These are phyloP conservation scores for Dynastes grantii DNA, from an alignment of 2,888 invertebrate genomes.

Conservation along the genomic window DNA sequence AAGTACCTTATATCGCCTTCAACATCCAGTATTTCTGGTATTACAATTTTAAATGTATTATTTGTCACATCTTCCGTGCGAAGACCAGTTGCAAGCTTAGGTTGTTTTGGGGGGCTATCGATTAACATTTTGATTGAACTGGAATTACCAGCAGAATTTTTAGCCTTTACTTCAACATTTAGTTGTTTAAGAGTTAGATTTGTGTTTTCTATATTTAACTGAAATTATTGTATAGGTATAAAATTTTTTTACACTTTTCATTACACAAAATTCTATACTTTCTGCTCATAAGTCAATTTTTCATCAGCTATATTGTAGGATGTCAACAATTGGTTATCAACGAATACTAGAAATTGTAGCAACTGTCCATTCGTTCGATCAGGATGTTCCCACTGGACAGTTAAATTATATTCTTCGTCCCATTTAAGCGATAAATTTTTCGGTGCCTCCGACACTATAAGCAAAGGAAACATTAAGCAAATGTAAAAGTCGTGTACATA, in stretches of 20 bases:
- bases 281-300: neutral
- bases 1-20: slow-evolving; percentile 27
- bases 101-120: slow-evolving; percentile 7
- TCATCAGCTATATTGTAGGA: neutral
- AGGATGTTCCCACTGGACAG: slow-evolving; percentile 29
- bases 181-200: neutral
- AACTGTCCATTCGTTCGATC: slow-evolving; percentile 21
- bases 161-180: slow-evolving; percentile 4
- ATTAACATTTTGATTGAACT: neutral
- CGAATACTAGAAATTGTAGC: neutral
- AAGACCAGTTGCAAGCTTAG: neutral
- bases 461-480: neutral
- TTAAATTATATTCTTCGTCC: slow-evolving; percentile 26
- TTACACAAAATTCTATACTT: neutral
- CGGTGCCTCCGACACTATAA: slow-evolving; percentile 3
- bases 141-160: slow-evolving; percentile 21
- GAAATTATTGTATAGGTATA: neutral
- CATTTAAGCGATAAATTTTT: slow-evolving; percentile 13
- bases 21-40: slow-evolving; percentile 30
- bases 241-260: neutral
- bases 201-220: neutral
- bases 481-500: too few species aligned
- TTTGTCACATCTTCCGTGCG: slow-evolving; percentile 40
- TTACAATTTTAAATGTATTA: slow-evolving; percentile 39
- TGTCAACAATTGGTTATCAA: neutral